phyloP scores from a whole-genome alignment of 2,113 vertebrate species.

The Phocoena sinus region DNA sequence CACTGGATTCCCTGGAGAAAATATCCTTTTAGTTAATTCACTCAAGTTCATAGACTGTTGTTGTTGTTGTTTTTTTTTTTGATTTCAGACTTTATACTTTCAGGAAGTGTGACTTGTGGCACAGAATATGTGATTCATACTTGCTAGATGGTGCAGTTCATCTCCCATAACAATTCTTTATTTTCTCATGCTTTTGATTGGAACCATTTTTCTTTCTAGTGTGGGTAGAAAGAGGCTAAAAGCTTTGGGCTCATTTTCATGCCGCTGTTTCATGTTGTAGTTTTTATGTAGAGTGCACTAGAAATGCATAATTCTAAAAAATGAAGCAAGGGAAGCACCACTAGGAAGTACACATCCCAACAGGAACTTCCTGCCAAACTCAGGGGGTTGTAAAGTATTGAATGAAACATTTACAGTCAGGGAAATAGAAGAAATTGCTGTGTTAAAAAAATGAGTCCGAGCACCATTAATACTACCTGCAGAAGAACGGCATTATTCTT shows the following conservation, averaged over 20 bases:
- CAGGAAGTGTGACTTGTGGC: neutral
- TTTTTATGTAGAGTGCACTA: constrained; percentile 21
- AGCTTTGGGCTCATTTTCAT: constrained; percentile 41
- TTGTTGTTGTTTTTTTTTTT: neutral
- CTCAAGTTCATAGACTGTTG: neutral
- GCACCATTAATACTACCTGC: neutral
- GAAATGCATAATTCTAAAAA: constrained; percentile 36
- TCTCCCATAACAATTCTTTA: constrained; percentile 45
- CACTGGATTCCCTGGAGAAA: neutral
- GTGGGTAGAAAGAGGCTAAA: neutral
- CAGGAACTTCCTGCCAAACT: neutral
- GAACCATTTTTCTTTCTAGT: constrained; percentile 36
- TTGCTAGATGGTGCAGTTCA: neutral
- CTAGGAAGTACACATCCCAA: neutral
- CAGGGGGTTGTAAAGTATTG: neutral
- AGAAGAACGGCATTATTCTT: neutral
- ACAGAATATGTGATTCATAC: constrained; percentile 25
- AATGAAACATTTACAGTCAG: constrained; percentile 33
- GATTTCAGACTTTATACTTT: neutral
- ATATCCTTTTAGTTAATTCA: constrained; percentile 9
- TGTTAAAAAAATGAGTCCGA: neutral
- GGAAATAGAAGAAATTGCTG: constrained; percentile 30
- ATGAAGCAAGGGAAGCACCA: neutral
- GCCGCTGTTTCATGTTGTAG: neutral
- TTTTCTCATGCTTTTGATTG: constrained; percentile 47